Evolutionary conservation across 2,113 vertebrate species (phyloP), one percentile per base, ranked within the genome.

Genomic region (Pica pica): DNA sequence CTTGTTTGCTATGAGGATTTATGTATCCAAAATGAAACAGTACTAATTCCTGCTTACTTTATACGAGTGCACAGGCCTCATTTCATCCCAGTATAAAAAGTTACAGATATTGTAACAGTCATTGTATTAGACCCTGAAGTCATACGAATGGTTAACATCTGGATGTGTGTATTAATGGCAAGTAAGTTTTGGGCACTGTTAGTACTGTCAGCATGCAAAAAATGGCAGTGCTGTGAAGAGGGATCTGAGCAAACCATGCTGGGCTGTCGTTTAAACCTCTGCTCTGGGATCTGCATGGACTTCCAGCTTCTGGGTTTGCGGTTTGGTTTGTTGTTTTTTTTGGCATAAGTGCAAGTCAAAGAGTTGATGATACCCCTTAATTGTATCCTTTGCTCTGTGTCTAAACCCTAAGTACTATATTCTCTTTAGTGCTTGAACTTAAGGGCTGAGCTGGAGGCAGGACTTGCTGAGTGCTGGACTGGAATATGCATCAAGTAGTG

Each of bases 201-300:
- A 69, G 21, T 79, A 30, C 90, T 93, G 56, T 77, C 27, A 30
- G 68, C 26, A 81, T 83, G 56, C 91, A 86, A 93, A 93, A 94
- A 84, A 80, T 76, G 88, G 93, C 88, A 92, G 76, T 59, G 56
- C 81, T 83, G 78, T 69, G 78, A 94, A 87, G 70, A 81, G 22
- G 64, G 50, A 41, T 76, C 64, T 0, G 6, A 74, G 83, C 28
- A 79, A 67, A 82, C 56, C 47, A 41, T 0, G 1, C 42, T 81
- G 82, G 59, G 42, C 64, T 61, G 19, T 52, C 0, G 0, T 42
- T 81, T 80, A 59, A 11, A 55, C 42, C 42, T 35, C 27, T 80
- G 35, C 65, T 87, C 42, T 31, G n/a, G 39, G 49, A 44, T 41
- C 74, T 76, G 44, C 8, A 1, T 0, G 0, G 27, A 31, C 28